Evolutionary conservation across 2,797 vertebrate species (phyloP), one percentile per base, ranked within the genome.

Genomic region (Philypnodon macrostomus): DNA sequence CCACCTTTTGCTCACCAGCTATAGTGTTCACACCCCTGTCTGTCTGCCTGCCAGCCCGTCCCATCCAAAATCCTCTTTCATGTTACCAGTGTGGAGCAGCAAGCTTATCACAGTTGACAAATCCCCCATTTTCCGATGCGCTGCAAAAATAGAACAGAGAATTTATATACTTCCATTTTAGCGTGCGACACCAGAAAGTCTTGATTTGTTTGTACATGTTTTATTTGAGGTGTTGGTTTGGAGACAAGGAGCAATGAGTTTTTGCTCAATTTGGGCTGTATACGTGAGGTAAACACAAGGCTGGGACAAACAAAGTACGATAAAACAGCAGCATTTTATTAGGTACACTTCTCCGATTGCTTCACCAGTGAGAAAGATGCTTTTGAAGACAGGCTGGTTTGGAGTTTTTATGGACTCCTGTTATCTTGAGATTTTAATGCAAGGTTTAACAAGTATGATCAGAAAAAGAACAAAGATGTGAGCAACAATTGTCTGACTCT

Each of bases 51-150:
- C 67, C 59, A 39, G 54, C 59, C 72, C 56, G 21, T 53, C 65
- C 60, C 53, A 45, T 49, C 67, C 60, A 60, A 49, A 78, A 75
- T 68, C 73, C 70, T 56, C 63, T 80, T 83, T 84, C 76, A 84
- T 81, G 76, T 82, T 62, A 65, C 47, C 51, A n/a, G 54, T 4
- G 8, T 47, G 52, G 63, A 33, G 65, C 63, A 58, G 26, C 56
- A 67, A 65, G 62, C 73, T 82, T 69, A 85, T 81, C 73, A 54
- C 40, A 14, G 38, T 14, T 77, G 78, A 88, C 83, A 86, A 84
- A 82, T 84, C 73, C 80, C 47, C 59, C 39, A n/a, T 58, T 64
- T 16, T 7, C 51, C 51, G 69, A 64, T 58, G 69, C 9, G 63
- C 34, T 37, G n/a, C 47, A 49, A 60, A 73, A 67, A 67, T 38